Base-by-base conservation (phyloP, 2,888 invertebrate species). In the Syritta pipiens region DNA sequence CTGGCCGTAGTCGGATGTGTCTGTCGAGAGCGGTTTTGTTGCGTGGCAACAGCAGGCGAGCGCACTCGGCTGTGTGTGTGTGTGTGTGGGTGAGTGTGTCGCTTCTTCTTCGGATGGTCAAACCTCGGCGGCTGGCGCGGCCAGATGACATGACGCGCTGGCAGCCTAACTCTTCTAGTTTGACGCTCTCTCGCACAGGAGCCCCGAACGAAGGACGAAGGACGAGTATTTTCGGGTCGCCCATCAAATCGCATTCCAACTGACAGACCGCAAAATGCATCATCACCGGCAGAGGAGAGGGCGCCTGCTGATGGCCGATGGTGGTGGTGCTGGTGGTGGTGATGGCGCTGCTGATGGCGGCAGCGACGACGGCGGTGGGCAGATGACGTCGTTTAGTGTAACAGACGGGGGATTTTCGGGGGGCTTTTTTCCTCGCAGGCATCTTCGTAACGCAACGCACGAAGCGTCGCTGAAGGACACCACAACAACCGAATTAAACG, bases 181-280 rank as follows among this genome's bases (percentile, higher is more conserved):
- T 84, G 84, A 84, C 28, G 22, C n/a, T 28, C n/a, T n/a, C n/a
- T n/a, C n/a, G n/a, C n/a, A n/a, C n/a, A n/a, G n/a, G n/a, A n/a
- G n/a, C n/a, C n/a, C n/a, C n/a, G n/a, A n/a, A n/a, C n/a, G n/a
- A n/a, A n/a, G n/a, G n/a, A n/a, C n/a, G 48, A 22, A 35, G 12
- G 40, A 40, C 63, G 85, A 87, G 85, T 83, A 83, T 83, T 85
- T 85, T 85, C 84, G 83, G 84, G 40, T 81, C 77, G 71, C 84
- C 85, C 86, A 86, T 87, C 88, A 87, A 86, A 86, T 85, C 84
- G 85, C 84, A 87, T 87, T 87, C 84, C 82, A 84, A 84, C 85
- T 87, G 87, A 87, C 87, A 87, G 86, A 87, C 87, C 87, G 86
- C 87, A 87, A 88, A 88, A 88, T 88, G 87, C 87, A 87, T 87